Percentiles rank a stretch among this genome's conserved stretches.
phyloP scores from a whole-genome alignment of 2,888 invertebrate genomes.

The Temnothorax rugatulus region DNA sequence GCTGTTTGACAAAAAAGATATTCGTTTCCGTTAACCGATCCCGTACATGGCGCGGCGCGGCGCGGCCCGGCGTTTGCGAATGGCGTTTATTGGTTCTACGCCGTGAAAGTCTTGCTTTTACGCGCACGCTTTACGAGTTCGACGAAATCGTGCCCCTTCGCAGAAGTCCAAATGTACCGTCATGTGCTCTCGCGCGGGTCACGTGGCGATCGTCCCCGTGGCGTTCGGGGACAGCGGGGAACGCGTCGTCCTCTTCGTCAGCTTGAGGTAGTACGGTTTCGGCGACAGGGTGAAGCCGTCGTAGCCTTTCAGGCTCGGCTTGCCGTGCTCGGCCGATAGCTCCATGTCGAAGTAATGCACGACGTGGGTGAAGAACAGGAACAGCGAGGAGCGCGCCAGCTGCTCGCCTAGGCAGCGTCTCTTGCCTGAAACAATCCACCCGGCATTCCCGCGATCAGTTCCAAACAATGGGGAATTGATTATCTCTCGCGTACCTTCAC shows the following conservation, averaged over 20 bases:
- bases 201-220: slow-evolving; percentile 57
- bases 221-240: background rate
- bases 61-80: slow-evolving; percentile 17
- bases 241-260: slow-evolving; percentile 43
- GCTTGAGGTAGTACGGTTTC: slow-evolving; percentile 86
- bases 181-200: slow-evolving; percentile 33
- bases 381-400: slow-evolving; percentile 85
- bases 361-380: slow-evolving; percentile 85
- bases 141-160: slow-evolving; percentile 69
- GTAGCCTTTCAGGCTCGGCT: slow-evolving; percentile 87
- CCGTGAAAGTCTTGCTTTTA: slow-evolving; percentile 68
- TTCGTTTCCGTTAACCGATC: slow-evolving; percentile 24
- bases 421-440: slow-evolving; percentile 82
- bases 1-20: slow-evolving; percentile 23
- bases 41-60: background rate
- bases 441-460: slow-evolving; percentile 20
- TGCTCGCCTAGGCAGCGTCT: slow-evolving; percentile 87
- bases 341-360: slow-evolving; percentile 85
- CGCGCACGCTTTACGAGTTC: slow-evolving; percentile 71
- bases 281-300: slow-evolving; percentile 89
- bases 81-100: slow-evolving; percentile 70
- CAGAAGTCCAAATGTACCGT: slow-evolving; percentile 73
- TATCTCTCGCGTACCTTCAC: background rate
- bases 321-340: slow-evolving; percentile 80
- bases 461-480: slow-evolving; percentile 20